These are phyloP conservation scores for Terrapene triunguis DNA, from an alignment of 2,113 vertebrate species.

Conservation along the genomic window DNA sequence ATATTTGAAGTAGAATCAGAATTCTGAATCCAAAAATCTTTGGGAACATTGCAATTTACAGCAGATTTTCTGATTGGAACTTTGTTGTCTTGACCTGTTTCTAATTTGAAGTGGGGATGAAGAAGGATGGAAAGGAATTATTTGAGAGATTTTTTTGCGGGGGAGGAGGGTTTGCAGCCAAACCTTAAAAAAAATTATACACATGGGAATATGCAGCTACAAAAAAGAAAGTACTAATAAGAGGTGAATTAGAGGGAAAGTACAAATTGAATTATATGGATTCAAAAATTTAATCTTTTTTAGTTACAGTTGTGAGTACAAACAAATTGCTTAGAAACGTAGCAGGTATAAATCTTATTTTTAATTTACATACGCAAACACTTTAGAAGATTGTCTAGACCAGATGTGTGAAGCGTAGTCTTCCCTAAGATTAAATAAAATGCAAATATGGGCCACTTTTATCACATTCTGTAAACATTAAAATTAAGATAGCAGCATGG, in stretches of 20 bases:
- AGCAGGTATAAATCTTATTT: conserved; percentile 67
- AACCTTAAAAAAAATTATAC: not conserved
- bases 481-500: conserved; percentile 47
- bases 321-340: conserved; percentile 66
- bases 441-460: conserved; percentile 56
- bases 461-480: conserved; percentile 68
- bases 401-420: conserved; percentile 65
- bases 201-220: not conserved
- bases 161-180: not conserved
- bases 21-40: not conserved
- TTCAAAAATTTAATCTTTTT: conserved; percentile 70
- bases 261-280: conserved; percentile 70
- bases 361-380: conserved; percentile 73
- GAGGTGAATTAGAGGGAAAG: conserved; percentile 47
- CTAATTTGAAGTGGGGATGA: not conserved
- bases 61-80: not conserved
- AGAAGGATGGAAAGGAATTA: not conserved
- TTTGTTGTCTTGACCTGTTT: not conserved
- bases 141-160: not conserved
- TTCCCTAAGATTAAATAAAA: conserved; percentile 66
- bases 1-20: not conserved
- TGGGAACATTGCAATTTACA: not conserved
- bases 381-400: conserved; percentile 61
- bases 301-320: conserved; percentile 68
- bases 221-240: conserved; percentile 57